These are phyloP conservation scores for Onychomys leucogaster DNA, from an alignment of 2,797 vertebrate genomes.

Conservation along the genomic window DNA sequence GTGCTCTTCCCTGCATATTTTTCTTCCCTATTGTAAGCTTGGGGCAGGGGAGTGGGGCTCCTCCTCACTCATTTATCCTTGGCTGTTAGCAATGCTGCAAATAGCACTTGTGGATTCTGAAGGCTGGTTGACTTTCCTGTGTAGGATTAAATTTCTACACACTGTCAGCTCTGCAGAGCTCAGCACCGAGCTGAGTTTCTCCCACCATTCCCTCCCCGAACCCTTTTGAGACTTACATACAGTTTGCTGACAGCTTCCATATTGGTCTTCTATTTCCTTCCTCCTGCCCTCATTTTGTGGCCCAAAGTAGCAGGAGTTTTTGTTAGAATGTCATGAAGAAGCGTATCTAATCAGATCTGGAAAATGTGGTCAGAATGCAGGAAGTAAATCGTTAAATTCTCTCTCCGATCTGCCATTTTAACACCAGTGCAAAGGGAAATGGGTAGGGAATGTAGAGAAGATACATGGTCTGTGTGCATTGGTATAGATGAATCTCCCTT, in stretches of 20 bases:
- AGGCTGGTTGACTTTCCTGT: neutral
- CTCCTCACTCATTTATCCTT: too few relatives aligned
- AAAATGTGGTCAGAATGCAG: neutral
- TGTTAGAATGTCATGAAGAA: neutral
- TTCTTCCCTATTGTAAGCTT: neutral
- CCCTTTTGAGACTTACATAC: neutral
- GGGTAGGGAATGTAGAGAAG: neutral
- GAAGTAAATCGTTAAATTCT: neutral
- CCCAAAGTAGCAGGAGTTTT: neutral
- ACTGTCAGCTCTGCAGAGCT: neutral
- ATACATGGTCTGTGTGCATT: accelerated
- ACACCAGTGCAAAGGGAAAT: neutral
- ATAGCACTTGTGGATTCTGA: neutral
- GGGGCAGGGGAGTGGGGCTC: neutral
- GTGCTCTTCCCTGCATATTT: neutral
- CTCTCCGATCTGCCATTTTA: neutral
- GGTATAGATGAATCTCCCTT: neutral
- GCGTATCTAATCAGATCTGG: neutral
- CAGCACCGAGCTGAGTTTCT: neutral
- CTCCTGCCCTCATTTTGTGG: neutral
- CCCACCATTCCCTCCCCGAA: too few relatives aligned
- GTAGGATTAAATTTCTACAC: neutral
- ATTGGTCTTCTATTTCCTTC: neutral
- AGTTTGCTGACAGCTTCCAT: neutral
- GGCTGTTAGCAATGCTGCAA: neutral